These are phyloP conservation scores for Graphium colonna DNA, from an alignment of 2,888 invertebrate species.

Conservation along the genomic window DNA sequence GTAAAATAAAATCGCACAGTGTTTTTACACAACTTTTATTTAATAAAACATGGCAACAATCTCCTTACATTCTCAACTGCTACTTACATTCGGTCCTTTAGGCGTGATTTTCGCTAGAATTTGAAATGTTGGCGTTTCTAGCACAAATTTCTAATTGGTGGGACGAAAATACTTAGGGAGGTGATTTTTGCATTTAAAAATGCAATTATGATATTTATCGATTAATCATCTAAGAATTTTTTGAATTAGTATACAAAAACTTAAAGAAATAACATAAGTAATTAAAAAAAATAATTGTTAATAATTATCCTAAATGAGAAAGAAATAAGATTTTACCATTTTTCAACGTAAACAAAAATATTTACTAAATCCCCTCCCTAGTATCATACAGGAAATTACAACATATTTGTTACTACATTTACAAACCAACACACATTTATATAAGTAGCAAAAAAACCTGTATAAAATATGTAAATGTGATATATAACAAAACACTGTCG, in stretches of 20 bases:
- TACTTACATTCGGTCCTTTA: constrained; percentile 30
- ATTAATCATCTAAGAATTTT: too few relatives aligned
- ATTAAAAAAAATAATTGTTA: too few relatives aligned
- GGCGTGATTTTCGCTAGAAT: constrained; percentile 22
- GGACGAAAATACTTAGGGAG: constrained; percentile 1
- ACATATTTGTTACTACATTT: neutral
- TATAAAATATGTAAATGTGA: neutral
- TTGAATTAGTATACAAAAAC: too few relatives aligned
- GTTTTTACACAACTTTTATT: constrained; percentile 52
- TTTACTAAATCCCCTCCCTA: neutral
- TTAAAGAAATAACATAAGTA: too few relatives aligned
- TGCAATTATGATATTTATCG: too few relatives aligned
- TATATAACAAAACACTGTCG: neutral
- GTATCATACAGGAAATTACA: neutral
- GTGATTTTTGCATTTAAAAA: neutral
- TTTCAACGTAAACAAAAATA: neutral
- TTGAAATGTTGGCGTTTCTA: constrained; percentile 2
- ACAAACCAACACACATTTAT: neutral
- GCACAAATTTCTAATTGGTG: constrained; percentile 6
- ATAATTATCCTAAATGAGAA: too few relatives aligned
- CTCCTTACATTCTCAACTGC: constrained; percentile 38
- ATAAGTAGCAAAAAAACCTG: neutral
- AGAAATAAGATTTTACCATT: too few relatives aligned
- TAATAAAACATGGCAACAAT: constrained; percentile 65
- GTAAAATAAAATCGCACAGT: constrained; percentile 24